Base-by-base conservation (phyloP, 2,888 invertebrate genomes). In the Hemithea aestivaria region DNA sequence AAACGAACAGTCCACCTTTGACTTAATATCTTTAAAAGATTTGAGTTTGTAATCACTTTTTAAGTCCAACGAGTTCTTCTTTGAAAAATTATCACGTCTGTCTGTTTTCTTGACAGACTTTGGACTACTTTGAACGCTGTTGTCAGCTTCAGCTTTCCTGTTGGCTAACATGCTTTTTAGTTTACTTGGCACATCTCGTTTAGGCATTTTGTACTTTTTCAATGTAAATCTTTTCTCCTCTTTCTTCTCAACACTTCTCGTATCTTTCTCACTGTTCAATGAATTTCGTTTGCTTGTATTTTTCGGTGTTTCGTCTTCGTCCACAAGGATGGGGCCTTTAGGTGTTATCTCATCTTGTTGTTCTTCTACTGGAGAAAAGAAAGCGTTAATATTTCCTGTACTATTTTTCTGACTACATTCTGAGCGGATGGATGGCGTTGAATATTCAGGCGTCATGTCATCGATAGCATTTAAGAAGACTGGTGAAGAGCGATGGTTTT, bases 1-100 rank as follows among this genome's bases (percentile, higher is more conserved):
- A 59, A 83, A 83, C 10, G 87, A 84, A 62, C 90, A 89, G 50
- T 89, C 89, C 44, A 96, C 93, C 78, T 95, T 94, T 28, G 96
- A 95, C 76, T 96, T 97, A 21, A 97, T 93, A 71, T 97, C 96
- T 76, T 94, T 95, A 51, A 92, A 91, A 7, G 92, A 90, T 66
- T 93, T 93, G 23, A 89, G 88, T 59, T 91, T 91, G 54, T 90
- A 91, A 56, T 94, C 93, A 31, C 83, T 89, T 75, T 92, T 94
- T 91, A 94, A 92, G 31, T 96, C 95, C 33, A 93, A 91, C 5
- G 75, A 66, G 51, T 69, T 80, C 57, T 84, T 85, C 56, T 87
- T 87, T 22, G 72, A 57, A 38, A 80, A 61, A 57, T 62, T 78
- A 64, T 95, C 95, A 90, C 96, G 94, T 53, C 94, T 90, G 10